Evolutionary conservation across 2,797 vertebrate genomes (phyloP), one percentile per base, ranked within the genome.

Genomic region (Eurystomus glaucurus): DNA sequence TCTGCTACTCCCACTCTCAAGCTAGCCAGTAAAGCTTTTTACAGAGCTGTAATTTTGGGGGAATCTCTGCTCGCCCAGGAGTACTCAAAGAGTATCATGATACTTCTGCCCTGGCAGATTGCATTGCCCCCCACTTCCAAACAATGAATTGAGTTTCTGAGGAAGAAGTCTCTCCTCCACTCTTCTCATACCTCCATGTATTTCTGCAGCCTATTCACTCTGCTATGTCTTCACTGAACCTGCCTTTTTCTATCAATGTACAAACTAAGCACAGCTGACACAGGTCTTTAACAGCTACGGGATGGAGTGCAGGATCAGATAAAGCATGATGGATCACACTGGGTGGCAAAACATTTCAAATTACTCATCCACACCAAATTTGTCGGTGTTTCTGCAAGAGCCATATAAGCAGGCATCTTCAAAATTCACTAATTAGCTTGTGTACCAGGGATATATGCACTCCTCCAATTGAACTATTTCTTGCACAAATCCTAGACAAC

Each of bases 291-390:
- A 39, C 21, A 66, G 2, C 28, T 55, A 54, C 4, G 7, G 15
- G 14, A 46, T 12, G 29, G 9, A 69, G 18, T 15, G 11, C 0
- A 0, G 45, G 21, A 57, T 46, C 21, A 72, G n/a, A 61, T 31
- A 33, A 61, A 72, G 41, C 41, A 90, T 0, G 1, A 83, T 21
- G 20, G 31, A 65, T 37, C 57, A 54, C 7, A 0, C 1, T 17
- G 9, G 23, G 11, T 39, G 21, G 25, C 14, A 77, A 46, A 69
- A 51, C 28, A 51, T 18, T 61, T 33, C 33, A 45, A 41, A 62
- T 45, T 55, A 68, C 25, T 31, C 20, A 57, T n/a, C 4, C 65
- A 41, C 55, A 64, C 10, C 69, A 65, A 48, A 60, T 14, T 52
- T 48, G 48, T 0, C 22, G 13, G 11, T 7, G 54, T 35, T 50